Conservation (phyloP, 1,140 invertebrate genomes). For the Chlorops oryzae region DNA sequence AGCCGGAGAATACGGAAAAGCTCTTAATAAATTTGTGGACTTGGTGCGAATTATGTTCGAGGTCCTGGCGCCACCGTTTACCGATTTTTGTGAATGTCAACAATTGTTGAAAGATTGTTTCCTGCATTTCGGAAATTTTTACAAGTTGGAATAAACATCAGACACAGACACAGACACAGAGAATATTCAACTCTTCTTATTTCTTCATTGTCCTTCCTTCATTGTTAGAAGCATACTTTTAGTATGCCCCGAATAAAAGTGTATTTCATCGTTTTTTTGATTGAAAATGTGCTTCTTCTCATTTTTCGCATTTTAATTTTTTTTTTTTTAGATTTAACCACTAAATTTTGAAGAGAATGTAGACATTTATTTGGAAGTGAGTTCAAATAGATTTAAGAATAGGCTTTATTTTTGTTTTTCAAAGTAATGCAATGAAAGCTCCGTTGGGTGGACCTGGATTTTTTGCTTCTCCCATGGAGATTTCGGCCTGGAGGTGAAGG, state of each 20-base stretch:
- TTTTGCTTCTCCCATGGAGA: too few relatives aligned
- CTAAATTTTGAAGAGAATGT: too few relatives aligned
- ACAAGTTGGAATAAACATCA: slow-evolving; percentile 28
- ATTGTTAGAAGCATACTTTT: not conserved
- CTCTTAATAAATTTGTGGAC: slow-evolving; percentile 63
- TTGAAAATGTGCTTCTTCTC: too few relatives aligned
- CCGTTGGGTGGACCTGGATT: too few relatives aligned
- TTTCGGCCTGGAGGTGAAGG: too few relatives aligned
- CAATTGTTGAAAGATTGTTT: slow-evolving; percentile 71
- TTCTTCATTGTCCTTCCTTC: not conserved
- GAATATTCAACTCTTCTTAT: not conserved
- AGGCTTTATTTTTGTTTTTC: too few relatives aligned
- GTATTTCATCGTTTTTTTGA: not conserved
- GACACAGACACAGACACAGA: not conserved
- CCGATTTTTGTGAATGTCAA: slow-evolving; percentile 75
- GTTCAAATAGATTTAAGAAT: too few relatives aligned
- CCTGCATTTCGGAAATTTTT: slow-evolving; percentile 60
- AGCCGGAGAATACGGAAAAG: slow-evolving; percentile 57
- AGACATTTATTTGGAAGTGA: too few relatives aligned
- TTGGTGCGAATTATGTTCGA: slow-evolving; percentile 64
- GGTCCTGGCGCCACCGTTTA: slow-evolving; percentile 67
- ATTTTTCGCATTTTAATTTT: too few relatives aligned
- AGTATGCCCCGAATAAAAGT: not conserved
- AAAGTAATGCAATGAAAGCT: too few relatives aligned
- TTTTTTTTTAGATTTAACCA: too few relatives aligned